A percentile compares a stretch with the other conserved stretches of the same genome.
phyloP scores from a whole-genome alignment of 92 coral and sea anemone genomes.

The Epizoanthus rinbou region DNA sequence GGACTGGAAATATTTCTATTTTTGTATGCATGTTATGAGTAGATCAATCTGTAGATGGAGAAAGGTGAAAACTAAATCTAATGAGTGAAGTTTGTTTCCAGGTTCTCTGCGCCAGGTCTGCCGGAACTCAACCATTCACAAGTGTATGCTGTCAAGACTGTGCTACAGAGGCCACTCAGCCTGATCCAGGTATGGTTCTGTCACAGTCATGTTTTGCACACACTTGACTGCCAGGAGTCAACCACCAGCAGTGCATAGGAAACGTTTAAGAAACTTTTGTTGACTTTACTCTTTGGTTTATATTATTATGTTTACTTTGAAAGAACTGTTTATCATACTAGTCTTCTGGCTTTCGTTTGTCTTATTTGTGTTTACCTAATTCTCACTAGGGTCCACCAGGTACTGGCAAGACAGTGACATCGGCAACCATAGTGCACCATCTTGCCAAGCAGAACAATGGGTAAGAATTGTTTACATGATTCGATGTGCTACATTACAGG shows the following conservation, averaged over 20 bases:
- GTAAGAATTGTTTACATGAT: slow-evolving; percentile 49
- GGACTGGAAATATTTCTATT: no score
- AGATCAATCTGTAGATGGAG: no score
- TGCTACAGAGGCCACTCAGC: slow-evolving; percentile 94
- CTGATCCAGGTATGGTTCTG: slow-evolving; percentile 84
- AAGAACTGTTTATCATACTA: no score
- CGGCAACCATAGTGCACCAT: slow-evolving; percentile 94
- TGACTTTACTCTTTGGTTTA: not conserved
- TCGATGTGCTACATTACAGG: no score
- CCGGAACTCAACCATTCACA: slow-evolving; percentile 99
- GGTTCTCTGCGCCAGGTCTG: slow-evolving; percentile 97
- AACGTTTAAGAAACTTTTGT: not conserved
- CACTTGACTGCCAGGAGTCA: no score
- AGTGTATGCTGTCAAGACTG: slow-evolving; percentile 99
- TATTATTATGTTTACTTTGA: no score
- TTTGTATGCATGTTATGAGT: no score
- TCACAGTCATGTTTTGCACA: no score
- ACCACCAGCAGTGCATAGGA: not conserved
- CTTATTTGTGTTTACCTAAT: not conserved
- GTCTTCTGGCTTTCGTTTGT: no score
- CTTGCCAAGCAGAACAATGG: slow-evolving; percentile 96
- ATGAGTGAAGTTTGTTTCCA: not conserved
- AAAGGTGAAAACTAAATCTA: not conserved
- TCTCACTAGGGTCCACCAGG: slow-evolving; percentile 93
- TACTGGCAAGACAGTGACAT: slow-evolving; percentile 98